Evolutionary conservation across 1,140 invertebrate genomes (phyloP).

Genomic region (Protaetia brevitarsis): DNA sequence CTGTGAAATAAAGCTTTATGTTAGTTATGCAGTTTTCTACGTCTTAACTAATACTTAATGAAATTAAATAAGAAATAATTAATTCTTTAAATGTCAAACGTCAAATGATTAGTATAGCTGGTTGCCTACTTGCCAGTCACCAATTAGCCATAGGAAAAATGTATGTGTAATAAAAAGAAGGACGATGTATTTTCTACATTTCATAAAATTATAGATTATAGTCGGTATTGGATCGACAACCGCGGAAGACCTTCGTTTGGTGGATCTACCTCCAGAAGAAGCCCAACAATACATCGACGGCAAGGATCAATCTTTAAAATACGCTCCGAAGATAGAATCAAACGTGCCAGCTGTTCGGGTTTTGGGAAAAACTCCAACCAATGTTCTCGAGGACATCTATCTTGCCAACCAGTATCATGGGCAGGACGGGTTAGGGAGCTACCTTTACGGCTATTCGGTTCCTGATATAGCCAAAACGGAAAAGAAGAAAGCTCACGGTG

Average conservation of each 20-base stretch:
- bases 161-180: too few species aligned
- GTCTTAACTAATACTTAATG: too few species aligned
- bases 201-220: too few species aligned
- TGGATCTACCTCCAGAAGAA: conserved; percentile 60
- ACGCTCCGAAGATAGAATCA: conserved; percentile 53
- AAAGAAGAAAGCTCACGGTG: conserved; percentile 51
- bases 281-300: conserved; percentile 57
- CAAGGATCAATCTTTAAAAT: conserved; percentile 50
- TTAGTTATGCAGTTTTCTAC: too few species aligned
- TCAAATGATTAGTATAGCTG: too few species aligned
- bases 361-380: conserved; percentile 58
- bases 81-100: too few species aligned
- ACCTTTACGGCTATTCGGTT: conserved; percentile 61
- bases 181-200: too few species aligned
- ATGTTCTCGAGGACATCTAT: conserved; percentile 64
- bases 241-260: conserved; percentile 40
- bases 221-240: background rate
- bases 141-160: too few species aligned
- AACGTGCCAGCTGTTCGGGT: conserved; percentile 49
- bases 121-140: too few species aligned
- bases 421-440: conserved; percentile 57
- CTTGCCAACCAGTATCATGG: conserved; percentile 63
- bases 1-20: too few species aligned
- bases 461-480: conserved; percentile 64
- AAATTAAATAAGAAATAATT: too few species aligned